Conservation (phyloP, 2,113 vertebrate genomes). For the Bos javanicus region DNA sequence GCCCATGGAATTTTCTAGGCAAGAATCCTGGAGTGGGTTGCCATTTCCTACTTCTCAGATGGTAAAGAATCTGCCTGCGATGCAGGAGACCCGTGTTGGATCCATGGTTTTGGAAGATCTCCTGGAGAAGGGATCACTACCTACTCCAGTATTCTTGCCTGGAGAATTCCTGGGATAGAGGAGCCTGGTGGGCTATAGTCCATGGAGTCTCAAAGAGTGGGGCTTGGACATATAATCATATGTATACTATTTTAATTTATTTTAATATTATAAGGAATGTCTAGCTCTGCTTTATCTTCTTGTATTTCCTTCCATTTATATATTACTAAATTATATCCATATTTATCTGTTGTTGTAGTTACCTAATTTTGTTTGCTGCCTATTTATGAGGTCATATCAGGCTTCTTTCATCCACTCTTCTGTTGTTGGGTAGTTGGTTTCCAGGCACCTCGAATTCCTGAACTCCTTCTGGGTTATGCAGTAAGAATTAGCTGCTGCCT, state of each 20-base stretch:
- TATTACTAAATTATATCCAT: neutral
- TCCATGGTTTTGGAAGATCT: neutral
- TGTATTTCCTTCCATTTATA: neutral
- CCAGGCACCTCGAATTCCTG: neutral
- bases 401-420: neutral
- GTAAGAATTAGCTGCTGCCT: neutral
- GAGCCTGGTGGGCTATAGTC: neutral
- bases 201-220: neutral
- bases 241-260: neutral
- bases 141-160: neutral
- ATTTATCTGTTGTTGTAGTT: neutral
- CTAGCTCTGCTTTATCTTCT: neutral
- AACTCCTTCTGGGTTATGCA: neutral
- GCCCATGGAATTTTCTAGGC: neutral
- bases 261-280: neutral
- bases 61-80: neutral
- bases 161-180: neutral
- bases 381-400: neutral
- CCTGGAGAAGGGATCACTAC: neutral
- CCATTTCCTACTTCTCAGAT: neutral
- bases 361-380: neutral
- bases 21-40: neutral
- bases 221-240: neutral
- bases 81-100: neutral
- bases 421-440: neutral